Evolutionary conservation across 2,113 vertebrate genomes (phyloP).

Genomic region (Eulemur macaco): DNA sequence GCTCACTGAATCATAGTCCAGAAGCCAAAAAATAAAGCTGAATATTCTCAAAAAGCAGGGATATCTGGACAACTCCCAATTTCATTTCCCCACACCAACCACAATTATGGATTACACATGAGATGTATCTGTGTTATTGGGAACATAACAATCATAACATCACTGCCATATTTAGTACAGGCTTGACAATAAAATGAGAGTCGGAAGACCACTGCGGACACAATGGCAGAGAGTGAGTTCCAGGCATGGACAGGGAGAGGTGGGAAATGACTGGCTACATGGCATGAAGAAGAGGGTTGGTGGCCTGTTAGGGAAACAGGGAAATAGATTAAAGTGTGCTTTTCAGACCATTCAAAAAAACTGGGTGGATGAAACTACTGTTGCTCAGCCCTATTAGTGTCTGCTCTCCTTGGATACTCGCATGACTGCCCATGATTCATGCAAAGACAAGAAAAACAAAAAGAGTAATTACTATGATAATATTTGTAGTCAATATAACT

Average conservation of each 20-base stretch:
- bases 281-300: neutral
- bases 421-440: conserved; percentile 16
- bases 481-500: conserved; percentile 42
- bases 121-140: neutral
- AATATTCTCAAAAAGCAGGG: conserved; percentile 18
- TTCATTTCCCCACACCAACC: neutral
- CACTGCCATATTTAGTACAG: neutral
- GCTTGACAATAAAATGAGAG: neutral
- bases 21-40: neutral
- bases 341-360: neutral
- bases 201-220: neutral
- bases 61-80: neutral
- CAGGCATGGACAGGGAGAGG: neutral
- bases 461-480: conserved; percentile 35
- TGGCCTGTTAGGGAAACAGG: neutral
- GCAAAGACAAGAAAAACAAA: conserved; percentile 15
- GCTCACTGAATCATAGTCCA: neutral
- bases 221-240: neutral
- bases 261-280: neutral
- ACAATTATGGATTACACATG: neutral
- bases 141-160: neutral
- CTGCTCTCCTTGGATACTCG: conserved; percentile 4
- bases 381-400: neutral
- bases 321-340: neutral
- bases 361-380: neutral